Base-by-base conservation (phyloP, 2,113 vertebrate genomes). In the Onychostruthus taczanowskii region DNA sequence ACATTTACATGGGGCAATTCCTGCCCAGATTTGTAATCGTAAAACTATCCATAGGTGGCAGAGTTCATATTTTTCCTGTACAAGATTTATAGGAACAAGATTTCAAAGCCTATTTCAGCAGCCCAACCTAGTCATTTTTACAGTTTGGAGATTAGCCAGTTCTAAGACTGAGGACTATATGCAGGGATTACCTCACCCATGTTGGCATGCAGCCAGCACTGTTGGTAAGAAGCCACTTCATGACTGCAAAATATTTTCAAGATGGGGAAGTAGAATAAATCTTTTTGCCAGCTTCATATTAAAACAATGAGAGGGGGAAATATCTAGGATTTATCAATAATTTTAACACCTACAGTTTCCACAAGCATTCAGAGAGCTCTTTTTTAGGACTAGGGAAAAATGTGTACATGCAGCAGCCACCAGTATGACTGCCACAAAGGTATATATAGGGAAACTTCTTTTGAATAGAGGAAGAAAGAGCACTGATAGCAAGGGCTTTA, bases 141-240 rank as follows among this genome's bases (percentile, higher is more conserved):
- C 46, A 64, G n/a, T 82, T 39, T 89, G 93, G 81, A 94, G 47
- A 68, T 94, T 46, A 91, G 84, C 67, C 84, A 93, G 13, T 58
- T 79, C 37, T 35, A 62, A 79, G 6, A 69, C 15, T 50, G 58
- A 83, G 24, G 46, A 63, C 50, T 90, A 16, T 44, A 41, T 82
- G 69, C 31, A 78, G 28, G 52, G 64, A 91, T 96, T 95, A 97
- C 91, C 74, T 97, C 95, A 94, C 30, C 31, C 56, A 12, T 39
- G 33, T 50, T 90, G 92, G 84, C 72, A 73, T 83, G 69, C 68
- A 79, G 87, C 89, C 94, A 94, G 64, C 20, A 61, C 28, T 58
- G n/a, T 87, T 94, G 74, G 87, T 89, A 70, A 78, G 77, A 84
- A 94, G 63, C 63, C 77, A 75, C 70, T 87, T 76, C 50, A 90